Evolutionary conservation across 2,797 vertebrate species (phyloP).

Genomic region (Botia almorhae): DNA sequence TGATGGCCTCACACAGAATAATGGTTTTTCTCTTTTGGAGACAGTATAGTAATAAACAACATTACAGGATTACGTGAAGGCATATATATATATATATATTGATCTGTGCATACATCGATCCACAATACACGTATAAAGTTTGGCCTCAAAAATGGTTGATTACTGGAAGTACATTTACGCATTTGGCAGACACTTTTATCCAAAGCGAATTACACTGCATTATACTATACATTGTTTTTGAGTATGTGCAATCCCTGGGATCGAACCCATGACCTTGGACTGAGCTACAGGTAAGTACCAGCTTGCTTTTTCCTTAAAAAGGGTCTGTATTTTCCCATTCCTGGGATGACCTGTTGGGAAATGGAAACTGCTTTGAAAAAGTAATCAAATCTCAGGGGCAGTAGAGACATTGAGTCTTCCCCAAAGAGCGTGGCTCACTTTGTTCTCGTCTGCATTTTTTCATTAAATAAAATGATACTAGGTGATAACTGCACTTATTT

Average conservation of each 20-base stretch:
- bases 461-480: slow-evolving; percentile 22
- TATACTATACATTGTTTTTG: too few relatives aligned
- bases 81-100: not conserved
- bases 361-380: slow-evolving; percentile 43
- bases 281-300: too few relatives aligned
- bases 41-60: slow-evolving; percentile 15
- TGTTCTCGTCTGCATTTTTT: not conserved
- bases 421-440: slow-evolving; percentile 17
- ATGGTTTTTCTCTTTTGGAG: slow-evolving; percentile 17
- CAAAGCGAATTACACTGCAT: too few relatives aligned
- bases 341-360: slow-evolving; percentile 10
- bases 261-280: too few relatives aligned
- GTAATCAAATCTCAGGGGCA: slow-evolving; percentile 41
- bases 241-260: too few relatives aligned
- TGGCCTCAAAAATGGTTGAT: not conserved
- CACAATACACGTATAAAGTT: not conserved
- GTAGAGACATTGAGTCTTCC: slow-evolving; percentile 9
- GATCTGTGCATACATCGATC: not conserved
- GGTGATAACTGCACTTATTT: slow-evolving; percentile 6
- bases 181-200: too few relatives aligned
- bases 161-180: too few relatives aligned
- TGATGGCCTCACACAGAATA: slow-evolving; percentile 39
- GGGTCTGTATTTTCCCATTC: not conserved
- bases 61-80: not conserved
- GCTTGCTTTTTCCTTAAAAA: too few relatives aligned